Conservation (phyloP, 2,797 vertebrate species). For the Numenius phaeopus region DNA sequence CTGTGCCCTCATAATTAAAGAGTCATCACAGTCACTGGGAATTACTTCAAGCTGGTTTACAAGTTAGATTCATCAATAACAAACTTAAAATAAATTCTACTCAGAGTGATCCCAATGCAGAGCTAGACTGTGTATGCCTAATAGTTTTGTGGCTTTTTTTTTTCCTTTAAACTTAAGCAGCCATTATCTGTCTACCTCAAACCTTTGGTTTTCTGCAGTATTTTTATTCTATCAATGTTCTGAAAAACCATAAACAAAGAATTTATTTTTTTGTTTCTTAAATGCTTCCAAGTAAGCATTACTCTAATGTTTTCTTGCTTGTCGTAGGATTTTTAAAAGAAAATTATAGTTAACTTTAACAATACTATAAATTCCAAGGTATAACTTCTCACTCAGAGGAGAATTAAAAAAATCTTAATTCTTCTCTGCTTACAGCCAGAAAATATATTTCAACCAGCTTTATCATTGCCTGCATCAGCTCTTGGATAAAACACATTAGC, state of each 20-base stretch:
- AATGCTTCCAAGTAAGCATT: background rate
- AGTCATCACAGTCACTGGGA: background rate
- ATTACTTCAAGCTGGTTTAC: background rate
- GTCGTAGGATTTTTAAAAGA: background rate
- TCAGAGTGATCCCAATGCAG: background rate
- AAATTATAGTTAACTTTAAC: background rate
- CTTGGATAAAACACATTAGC: background rate
- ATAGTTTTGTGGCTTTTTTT: fast-evolving
- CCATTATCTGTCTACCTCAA: background rate
- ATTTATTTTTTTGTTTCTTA: background rate
- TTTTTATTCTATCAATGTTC: background rate
- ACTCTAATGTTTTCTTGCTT: background rate
- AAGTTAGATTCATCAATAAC: background rate
- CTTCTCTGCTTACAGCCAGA: background rate
- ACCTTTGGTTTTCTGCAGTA: background rate
- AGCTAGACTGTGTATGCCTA: background rate
- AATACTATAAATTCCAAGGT: background rate
- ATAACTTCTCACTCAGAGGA: background rate
- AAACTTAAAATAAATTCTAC: background rate
- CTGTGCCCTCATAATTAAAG: background rate
- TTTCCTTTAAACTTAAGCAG: background rate
- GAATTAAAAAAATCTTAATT: background rate
- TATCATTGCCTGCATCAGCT: background rate
- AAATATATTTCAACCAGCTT: background rate
- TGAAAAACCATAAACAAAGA: background rate